Evolutionary conservation across 53 echinoderm and acorn worm genomes (phyloP).

Genomic region (Mesocentrotus franciscanus): DNA sequence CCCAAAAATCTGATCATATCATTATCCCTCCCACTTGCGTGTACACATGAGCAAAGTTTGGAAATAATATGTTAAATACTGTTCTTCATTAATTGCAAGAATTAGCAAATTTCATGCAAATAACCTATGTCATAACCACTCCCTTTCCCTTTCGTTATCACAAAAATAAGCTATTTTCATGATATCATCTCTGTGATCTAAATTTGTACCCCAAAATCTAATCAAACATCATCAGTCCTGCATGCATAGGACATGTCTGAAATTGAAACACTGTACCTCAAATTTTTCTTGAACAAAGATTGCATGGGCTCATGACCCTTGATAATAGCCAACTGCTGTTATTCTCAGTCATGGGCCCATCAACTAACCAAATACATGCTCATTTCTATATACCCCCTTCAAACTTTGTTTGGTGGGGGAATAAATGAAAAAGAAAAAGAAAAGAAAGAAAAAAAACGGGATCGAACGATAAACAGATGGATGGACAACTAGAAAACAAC

Average conservation of each 20-base stretch:
- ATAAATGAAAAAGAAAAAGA: too few species aligned
- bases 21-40: neutral
- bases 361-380: slow-evolving; percentile 16
- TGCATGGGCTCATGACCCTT: neutral
- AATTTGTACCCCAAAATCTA: too few species aligned
- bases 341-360: slow-evolving; percentile 10
- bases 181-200: neutral
- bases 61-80: slow-evolving; percentile 10
- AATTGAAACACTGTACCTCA: slow-evolving; percentile 13
- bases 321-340: slow-evolving; percentile 21
- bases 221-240: neutral
- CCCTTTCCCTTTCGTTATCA: neutral
- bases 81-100: slow-evolving; percentile 46
- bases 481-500: too few species aligned
- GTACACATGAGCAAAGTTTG: slow-evolving; percentile 35
- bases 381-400: slow-evolving; percentile 4
- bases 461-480: neutral
- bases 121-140: slow-evolving; percentile 42
- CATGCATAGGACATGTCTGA: slow-evolving; percentile 35
- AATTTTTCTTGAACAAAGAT: slow-evolving; percentile 21
- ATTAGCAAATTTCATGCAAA: slow-evolving; percentile 33
- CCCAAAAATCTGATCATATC: slow-evolving; percentile 39
- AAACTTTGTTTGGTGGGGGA: neutral
- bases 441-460: neutral
- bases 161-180: slow-evolving; percentile 7